phyloP scores from a whole-genome alignment of 2,797 vertebrate species.

The Brachyalestes nurse region DNA sequence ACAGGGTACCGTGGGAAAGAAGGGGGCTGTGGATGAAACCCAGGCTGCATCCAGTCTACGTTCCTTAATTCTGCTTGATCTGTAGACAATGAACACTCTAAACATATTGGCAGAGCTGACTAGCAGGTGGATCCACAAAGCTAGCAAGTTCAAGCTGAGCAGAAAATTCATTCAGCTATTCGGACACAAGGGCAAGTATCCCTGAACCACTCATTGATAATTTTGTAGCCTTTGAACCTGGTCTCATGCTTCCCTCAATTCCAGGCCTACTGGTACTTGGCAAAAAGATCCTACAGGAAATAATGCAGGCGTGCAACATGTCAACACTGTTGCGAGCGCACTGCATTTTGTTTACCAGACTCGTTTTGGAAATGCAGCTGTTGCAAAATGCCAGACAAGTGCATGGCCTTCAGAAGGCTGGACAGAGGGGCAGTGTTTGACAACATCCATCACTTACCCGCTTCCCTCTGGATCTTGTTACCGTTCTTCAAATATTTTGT shows the following conservation, averaged over 20 bases:
- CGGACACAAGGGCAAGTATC: neutral
- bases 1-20: too few species aligned
- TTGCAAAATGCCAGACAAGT: constrained; percentile 67
- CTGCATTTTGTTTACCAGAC: constrained; percentile 64
- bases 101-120: too few species aligned
- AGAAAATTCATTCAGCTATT: too few species aligned
- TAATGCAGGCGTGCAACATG: constrained; percentile 6
- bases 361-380: constrained; percentile 66
- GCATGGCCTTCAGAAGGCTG: constrained; percentile 65
- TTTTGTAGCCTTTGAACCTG: neutral
- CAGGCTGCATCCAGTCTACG: too few species aligned
- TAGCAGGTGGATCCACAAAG: too few species aligned
- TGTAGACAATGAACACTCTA: too few species aligned
- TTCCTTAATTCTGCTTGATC: too few species aligned
- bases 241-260: neutral
- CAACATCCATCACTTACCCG: constrained; percentile 41
- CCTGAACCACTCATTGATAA: neutral
- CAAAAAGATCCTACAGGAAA: constrained; percentile 29
- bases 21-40: too few species aligned
- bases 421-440: constrained; percentile 48
- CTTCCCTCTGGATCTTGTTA: constrained; percentile 69
- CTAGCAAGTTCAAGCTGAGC: too few species aligned
- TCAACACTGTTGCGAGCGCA: constrained; percentile 27
- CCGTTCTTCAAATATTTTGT: constrained; percentile 78
- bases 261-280: neutral